Evolutionary conservation across 2,888 invertebrate species (phyloP), one percentile per base, ranked within the genome.

Genomic region (Athalia rosae): DNA sequence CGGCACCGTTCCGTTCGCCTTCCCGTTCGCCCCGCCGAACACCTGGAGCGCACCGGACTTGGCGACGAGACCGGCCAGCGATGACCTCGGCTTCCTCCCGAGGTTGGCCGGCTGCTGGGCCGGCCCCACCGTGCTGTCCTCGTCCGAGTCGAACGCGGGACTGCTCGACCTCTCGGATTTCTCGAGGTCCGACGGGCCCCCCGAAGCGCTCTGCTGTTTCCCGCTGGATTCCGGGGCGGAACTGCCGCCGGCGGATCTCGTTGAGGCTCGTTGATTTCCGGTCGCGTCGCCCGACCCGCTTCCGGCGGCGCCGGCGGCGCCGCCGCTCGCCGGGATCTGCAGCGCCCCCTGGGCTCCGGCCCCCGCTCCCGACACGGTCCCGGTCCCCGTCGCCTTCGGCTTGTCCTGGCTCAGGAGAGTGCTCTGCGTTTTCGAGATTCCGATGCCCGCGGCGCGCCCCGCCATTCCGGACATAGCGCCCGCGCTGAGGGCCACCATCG

Each of bases 111-210:
- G 87, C 80, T 81, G 79, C 62, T 82, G 85, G 15, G 80, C 78
- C 6, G 79, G 83, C 0, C 91, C 90, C 0, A 92, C 92, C 0
- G 94, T 94, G 80, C 95, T 95, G 85, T 98, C 98, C 80, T 98
- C 98, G 87, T 98, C 98, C 0, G 98, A 98, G 85, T 98, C 98
- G 87, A 98, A 98, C 0, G 97, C 97, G 0, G 97, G 94, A 88
- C 98, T 98, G 85, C 98, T 98, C 0, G 98, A 98, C 61, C 98
- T 92, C 84, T 96, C 96, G 4, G 94, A 93, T 83, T 94, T 94
- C 87, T 96, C 94, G 58, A 93, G 92, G 86, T 95, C 93, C 8
- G 91, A 90, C 15, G 85, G 87, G 81, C 91, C 81, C 81, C 82
- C 41, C 67, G 78, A 82, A 90, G 67, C 71, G 63, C 28, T 66